A percentile compares a stretch with the other conserved stretches of the same genome.
phyloP scores from a whole-genome alignment of 2,888 invertebrate genomes.

The Hirudinaria manillensis region DNA sequence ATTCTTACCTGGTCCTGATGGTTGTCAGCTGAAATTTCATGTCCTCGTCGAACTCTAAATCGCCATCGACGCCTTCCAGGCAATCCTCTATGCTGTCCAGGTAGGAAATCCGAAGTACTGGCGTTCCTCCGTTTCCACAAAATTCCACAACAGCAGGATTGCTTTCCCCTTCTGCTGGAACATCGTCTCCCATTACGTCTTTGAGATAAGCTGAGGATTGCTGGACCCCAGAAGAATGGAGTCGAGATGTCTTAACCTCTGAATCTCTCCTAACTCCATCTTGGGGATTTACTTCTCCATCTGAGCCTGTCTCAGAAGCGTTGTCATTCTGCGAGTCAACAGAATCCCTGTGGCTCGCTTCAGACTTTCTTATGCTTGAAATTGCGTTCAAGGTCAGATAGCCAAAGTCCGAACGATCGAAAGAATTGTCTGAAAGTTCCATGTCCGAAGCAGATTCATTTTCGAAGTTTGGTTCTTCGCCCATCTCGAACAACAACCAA shows the following conservation, averaged over 20 bases:
- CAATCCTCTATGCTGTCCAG: neutral
- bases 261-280: neutral
- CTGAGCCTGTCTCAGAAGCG: neutral
- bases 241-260: neutral
- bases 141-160: neutral
- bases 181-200: neutral
- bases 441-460: neutral
- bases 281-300: neutral
- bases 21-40: neutral
- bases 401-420: slow-evolving; percentile 5
- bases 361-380: neutral
- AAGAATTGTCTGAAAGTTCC: neutral
- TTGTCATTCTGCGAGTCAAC: neutral
- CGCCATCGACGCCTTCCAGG: neutral
- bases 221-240: no score
- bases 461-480: neutral
- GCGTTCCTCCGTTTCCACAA: neutral
- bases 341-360: neutral
- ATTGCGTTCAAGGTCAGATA: neutral
- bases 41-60: neutral
- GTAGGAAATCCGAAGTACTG: neutral
- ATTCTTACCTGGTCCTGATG: neutral
- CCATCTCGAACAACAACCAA: neutral
- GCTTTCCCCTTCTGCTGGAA: neutral
- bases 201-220: neutral